Evolutionary conservation across 2,888 invertebrate genomes (phyloP).

Genomic region (Trilocha varians): DNA sequence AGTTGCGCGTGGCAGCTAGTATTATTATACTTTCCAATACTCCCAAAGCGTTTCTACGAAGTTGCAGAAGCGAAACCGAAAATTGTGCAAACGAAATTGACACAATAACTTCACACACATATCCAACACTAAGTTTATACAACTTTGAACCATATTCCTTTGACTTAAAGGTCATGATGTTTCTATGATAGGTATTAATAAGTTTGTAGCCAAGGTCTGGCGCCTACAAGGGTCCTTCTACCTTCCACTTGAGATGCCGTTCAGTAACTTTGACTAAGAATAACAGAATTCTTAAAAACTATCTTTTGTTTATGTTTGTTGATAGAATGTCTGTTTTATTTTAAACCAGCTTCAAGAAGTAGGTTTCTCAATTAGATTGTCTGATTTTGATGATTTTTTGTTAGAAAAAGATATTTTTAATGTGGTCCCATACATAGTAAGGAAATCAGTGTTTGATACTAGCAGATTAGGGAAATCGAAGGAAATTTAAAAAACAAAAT

Average conservation of each 20-base stretch:
- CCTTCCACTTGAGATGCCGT: constrained; percentile 20
- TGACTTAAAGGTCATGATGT: constrained; percentile 2
- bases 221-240: constrained; percentile 53
- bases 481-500: too few species aligned
- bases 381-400: too few species aligned
- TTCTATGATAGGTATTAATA: constrained; percentile 4
- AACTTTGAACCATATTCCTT: constrained; percentile 8
- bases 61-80: not conserved
- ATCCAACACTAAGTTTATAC: not conserved
- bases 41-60: too few species aligned
- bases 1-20: too few species aligned
- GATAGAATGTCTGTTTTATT: too few species aligned
- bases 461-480: too few species aligned
- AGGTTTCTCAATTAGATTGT: too few species aligned
- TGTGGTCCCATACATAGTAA: too few species aligned
- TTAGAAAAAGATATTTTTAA: too few species aligned
- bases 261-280: constrained; percentile 22
- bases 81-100: constrained; percentile 7
- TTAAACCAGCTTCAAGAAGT: too few species aligned
- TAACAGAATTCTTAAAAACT: constrained; percentile 18
- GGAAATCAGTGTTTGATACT: too few species aligned
- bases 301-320: constrained; percentile 5
- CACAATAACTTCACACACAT: not conserved
- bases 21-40: too few species aligned
- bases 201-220: constrained; percentile 30